Evolutionary conservation across 23 tunicate genomes (phyloP).

Genomic region (Phallusia fumigata): DNA sequence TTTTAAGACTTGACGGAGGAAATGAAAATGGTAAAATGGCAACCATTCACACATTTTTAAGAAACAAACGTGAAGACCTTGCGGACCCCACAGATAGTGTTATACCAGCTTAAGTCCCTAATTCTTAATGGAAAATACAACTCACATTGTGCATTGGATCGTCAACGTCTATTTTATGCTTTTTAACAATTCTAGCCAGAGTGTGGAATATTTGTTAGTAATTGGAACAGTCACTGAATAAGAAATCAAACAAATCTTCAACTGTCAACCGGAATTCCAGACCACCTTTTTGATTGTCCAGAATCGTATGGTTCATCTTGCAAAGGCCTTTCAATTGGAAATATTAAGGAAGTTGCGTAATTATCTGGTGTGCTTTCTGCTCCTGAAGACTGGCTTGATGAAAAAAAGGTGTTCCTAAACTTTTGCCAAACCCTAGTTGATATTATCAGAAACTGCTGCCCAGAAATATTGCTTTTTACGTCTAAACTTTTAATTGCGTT

Average conservation of each 20-base stretch:
- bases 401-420: no score
- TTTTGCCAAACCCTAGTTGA: no score
- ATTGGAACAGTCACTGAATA: slow-evolving; percentile 2
- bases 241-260: neutral
- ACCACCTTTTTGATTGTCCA: slow-evolving; percentile 1
- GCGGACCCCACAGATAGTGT: slow-evolving; percentile 6
- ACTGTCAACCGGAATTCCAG: neutral
- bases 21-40: slow-evolving; percentile 34
- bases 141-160: neutral
- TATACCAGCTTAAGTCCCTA: neutral
- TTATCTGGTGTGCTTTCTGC: no score
- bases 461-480: no score
- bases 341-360: no score
- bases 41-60: slow-evolving; percentile 24
- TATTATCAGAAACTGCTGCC: no score
- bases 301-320: neutral
- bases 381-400: no score
- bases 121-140: slow-evolving; percentile 3
- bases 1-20: slow-evolving; percentile 17
- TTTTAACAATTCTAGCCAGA: slow-evolving; percentile 1
- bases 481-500: no score
- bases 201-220: neutral
- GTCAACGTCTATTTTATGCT: neutral
- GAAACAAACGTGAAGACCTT: slow-evolving; percentile 14
- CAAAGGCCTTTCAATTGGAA: no score